Evolutionary conservation across 2,888 invertebrate genomes (phyloP).

Genomic region (Saturnia pavonia): DNA sequence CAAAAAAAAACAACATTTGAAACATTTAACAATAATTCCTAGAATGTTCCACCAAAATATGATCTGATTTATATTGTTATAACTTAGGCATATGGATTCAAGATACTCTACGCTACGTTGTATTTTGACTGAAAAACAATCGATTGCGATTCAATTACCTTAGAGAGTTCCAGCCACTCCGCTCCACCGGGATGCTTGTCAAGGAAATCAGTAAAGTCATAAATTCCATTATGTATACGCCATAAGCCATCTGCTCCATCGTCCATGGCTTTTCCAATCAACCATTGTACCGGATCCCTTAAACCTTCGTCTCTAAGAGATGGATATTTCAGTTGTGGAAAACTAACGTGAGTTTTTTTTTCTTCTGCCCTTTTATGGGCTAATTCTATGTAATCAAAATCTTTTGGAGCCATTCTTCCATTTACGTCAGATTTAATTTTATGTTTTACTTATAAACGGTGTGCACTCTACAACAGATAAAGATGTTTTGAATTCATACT

Average conservation of each 20-base stretch:
- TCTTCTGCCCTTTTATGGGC: conserved; percentile 53
- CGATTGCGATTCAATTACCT: conserved; percentile 67
- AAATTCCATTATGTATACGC: conserved; percentile 89
- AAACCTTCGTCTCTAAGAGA: conserved; percentile 69
- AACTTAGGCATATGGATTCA: too few species aligned
- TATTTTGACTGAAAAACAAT: not conserved
- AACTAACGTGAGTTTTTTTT: conserved; percentile 73
- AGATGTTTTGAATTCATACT: not conserved
- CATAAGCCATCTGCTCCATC: conserved; percentile 90
- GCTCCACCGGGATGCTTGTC: conserved; percentile 92
- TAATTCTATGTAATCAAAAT: conserved; percentile 49
- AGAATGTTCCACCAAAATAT: too few species aligned
- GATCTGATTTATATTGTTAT: too few species aligned
- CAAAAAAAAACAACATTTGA: too few species aligned
- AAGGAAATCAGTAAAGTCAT: conserved; percentile 91
- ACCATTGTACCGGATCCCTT: conserved; percentile 80
- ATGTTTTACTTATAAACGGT: not conserved
- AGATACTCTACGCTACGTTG: too few species aligned
- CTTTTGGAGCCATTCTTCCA: conserved; percentile 49
- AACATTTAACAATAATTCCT: too few species aligned
- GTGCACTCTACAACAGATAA: conserved; percentile 1
- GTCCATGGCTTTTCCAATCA: conserved; percentile 83
- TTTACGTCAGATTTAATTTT: not conserved
- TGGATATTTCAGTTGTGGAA: conserved; percentile 79
- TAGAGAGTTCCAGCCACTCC: conserved; percentile 87